These are phyloP conservation scores for Alligator sinensis DNA, from an alignment of 2,113 vertebrate genomes.

Conservation along the genomic window DNA sequence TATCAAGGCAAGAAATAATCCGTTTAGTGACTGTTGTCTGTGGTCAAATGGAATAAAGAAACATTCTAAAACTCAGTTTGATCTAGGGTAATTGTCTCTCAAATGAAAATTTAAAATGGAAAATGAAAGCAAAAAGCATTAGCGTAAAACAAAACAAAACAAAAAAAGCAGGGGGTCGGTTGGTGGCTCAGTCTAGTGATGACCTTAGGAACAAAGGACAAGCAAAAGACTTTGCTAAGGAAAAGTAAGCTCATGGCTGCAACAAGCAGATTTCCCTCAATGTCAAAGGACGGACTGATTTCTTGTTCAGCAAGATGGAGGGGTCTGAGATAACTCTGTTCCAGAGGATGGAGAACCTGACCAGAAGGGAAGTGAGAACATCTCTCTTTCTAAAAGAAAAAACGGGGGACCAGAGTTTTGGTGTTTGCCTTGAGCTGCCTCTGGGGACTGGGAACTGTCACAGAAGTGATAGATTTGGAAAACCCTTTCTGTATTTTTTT, in stretches of 20 bases:
- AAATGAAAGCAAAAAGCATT: background rate
- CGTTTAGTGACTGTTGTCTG: background rate
- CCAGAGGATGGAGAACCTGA: background rate
- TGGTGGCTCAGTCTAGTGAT: background rate
- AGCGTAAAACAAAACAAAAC: background rate
- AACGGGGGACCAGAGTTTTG: background rate
- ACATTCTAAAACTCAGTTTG: background rate
- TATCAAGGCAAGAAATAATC: background rate
- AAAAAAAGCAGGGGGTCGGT: background rate
- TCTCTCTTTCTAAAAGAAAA: background rate
- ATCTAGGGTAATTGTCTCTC: background rate
- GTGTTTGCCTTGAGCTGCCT: background rate
- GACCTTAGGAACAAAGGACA: background rate
- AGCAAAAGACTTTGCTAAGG: background rate
- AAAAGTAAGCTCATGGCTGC: background rate
- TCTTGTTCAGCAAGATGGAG: background rate
- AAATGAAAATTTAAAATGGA: background rate
- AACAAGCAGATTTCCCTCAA: background rate
- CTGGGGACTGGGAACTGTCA: background rate
- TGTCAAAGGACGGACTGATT: background rate
- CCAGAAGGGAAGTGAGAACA: background rate
- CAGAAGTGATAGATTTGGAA: rapidly evolving
- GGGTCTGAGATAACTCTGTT: background rate
- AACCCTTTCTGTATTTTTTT: background rate
- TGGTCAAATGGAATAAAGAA: background rate